Percentiles rank a stretch among this genome's conserved stretches.
phyloP scores from a whole-genome alignment of 2,888 invertebrate genomes.

The Seladonia tumulorum region DNA sequence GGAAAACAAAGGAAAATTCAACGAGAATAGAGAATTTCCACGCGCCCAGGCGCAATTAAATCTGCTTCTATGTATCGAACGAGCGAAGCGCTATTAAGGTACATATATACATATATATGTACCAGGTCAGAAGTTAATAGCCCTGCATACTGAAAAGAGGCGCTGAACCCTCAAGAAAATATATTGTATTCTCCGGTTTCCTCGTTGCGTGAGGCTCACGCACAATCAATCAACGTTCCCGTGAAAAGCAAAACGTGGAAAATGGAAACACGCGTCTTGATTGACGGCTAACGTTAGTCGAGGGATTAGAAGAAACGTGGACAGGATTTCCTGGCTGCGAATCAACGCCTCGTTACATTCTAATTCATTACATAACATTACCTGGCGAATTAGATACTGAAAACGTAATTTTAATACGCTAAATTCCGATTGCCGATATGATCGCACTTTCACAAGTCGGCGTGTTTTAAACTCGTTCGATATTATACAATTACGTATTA shows the following conservation, averaged over 20 bases:
- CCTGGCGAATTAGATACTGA: conserved; percentile 42
- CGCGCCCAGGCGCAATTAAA: background rate
- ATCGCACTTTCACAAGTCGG: conserved; percentile 54
- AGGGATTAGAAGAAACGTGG: conserved; percentile 39
- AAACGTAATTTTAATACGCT: conserved; percentile 48
- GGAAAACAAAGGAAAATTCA: background rate
- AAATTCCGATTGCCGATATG: conserved; percentile 49
- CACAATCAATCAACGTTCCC: conserved; percentile 16
- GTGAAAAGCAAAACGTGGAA: conserved; percentile 24
- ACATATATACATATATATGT: background rate
- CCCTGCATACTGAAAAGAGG: conserved; percentile 5
- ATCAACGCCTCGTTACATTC: conserved; percentile 44
- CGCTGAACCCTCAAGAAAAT: background rate
- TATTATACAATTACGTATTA: conserved; percentile 50
- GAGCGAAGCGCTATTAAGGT: background rate
- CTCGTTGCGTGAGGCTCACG: conserved; percentile 22
- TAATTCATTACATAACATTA: conserved; percentile 57
- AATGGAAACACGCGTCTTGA: conserved; percentile 25
- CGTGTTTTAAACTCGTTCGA: conserved; percentile 42
- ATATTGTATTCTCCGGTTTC: conserved; percentile 16
- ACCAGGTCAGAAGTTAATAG: conserved; percentile 13
- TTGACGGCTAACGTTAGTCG: conserved; percentile 32
- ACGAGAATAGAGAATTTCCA: background rate
- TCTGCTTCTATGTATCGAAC: background rate
- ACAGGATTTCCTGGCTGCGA: conserved; percentile 51